Conservation (phyloP, 1,140 invertebrate genomes). For the Rhagoletis zephyria region DNA sequence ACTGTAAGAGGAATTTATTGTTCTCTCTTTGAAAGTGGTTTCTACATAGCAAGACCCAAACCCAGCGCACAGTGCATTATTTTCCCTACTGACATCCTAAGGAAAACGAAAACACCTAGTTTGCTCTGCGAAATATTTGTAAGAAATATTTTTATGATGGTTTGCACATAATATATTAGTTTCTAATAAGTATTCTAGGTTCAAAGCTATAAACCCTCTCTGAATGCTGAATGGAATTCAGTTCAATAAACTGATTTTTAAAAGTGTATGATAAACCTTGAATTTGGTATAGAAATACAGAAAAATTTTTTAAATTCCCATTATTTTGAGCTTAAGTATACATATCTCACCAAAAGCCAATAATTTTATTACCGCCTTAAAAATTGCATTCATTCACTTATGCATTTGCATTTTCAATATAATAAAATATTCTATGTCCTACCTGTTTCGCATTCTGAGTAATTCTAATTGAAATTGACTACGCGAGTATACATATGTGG, state of each 20-base stretch:
- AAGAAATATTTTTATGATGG: no score
- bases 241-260: background rate
- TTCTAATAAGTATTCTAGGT: background rate
- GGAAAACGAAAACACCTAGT: no score
- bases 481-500: no score
- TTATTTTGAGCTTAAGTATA: background rate
- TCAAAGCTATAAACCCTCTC: no score
- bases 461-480: background rate
- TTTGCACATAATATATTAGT: no score
- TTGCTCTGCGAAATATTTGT: no score
- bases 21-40: no score
- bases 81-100: no score
- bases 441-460: background rate
- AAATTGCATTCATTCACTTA: conserved; percentile 9
- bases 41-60: no score
- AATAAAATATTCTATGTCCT: conserved; percentile 26
- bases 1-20: no score
- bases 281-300: background rate
- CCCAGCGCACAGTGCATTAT: no score
- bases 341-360: background rate
- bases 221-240: background rate
- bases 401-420: background rate
- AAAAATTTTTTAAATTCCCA: background rate
- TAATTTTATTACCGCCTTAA: background rate
- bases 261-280: background rate